Evolutionary conservation across 2,797 vertebrate species (phyloP), one percentile per base, ranked within the genome.

Genomic region (Sphenopsis melanotis): DNA sequence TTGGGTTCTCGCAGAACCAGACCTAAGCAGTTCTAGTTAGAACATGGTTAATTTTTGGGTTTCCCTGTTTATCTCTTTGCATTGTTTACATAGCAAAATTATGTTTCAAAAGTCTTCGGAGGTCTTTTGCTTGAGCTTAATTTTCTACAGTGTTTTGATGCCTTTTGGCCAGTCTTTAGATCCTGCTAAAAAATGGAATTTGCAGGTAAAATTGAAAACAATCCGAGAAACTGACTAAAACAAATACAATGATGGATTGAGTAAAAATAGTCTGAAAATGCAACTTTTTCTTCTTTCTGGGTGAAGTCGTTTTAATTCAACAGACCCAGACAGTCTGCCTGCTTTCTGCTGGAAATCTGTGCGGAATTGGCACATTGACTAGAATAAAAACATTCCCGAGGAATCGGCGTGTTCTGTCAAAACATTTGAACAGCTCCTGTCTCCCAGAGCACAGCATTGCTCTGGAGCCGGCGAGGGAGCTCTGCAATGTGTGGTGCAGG

Each of bases 361-460:
- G 88, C 59, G 22, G 94, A 95, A 94, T 46, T 95, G 94, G 92
- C 94, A 95, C 91, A 84, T 79, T 1, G 74, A 91, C 83, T 90
- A 95, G 95, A 93, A 94, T 92, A 96, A 96, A 96, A 95, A 95
- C 92, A 96, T 95, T 95, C 92, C 94, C n/a, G 4, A 95, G 93
- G 70, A 95, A 92, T 95, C 74, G 70, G 90, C 77, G 76, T 66
- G 86, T 93, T 96, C 94, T 95, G 94, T 95, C 94, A 95, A 95
- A 95, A 94, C 91, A 95, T 95, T 96, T 94, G 94, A 95, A 94
- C 92, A 95, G 94, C 94, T 96, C 92, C 85, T 9, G 3, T 94
- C 94, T 95, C 95, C 83, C 14, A 2, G 77, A 55, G 77, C 89
- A 81, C 57, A 80, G 89, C 19, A 23, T 47, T 85, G 84, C 92